Base-by-base conservation (phyloP, 2,888 invertebrate species). In the Drosophila subquinaria region DNA sequence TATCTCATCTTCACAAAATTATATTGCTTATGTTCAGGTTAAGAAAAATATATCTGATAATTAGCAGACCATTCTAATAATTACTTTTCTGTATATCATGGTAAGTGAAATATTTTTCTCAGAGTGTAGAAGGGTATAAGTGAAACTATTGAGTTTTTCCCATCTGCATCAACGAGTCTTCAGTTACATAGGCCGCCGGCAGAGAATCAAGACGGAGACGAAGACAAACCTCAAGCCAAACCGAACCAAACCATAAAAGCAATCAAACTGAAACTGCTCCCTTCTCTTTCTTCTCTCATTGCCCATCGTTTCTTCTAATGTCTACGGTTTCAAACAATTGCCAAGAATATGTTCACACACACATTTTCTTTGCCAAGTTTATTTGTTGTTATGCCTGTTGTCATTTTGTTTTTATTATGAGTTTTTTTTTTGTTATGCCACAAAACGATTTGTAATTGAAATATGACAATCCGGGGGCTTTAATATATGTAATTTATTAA, bases 371-470 rank as follows among this genome's bases (percentile, higher is more conserved):
- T 65, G 67, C 48, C 45, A 45, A 68, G 57, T 50, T 42, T 52
- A 40, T 62, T 48, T 52, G 50, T 62, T 64, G 43, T 36, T 47
- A 11, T 61, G 47, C 42, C 10, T 51, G 60, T 61, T 69, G 57
- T 75, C 23, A 30, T 23, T 51, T 6, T 30, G 30, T 6, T 30
- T 30, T 6, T 30, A 8, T 38, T 36, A 17, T 62, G 33, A 47
- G 43, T 56, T 47, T 68, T 75, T 20, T 10, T 23, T 23, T 76
- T 63, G 36, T 64, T 63, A 35, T 59, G 53, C 66, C 57, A 64
- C 57, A 60, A 64, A 69, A 64, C 27, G 67, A 65, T 74, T 66
- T 79, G 68, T 76, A 85, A 81, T 81, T 85, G 70, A 85, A 82
- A 81, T 82, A 74, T 79, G 73, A 70, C 70, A 69, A 65, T 61